Evolutionary conservation across 2,113 vertebrate species (phyloP), one percentile per base, ranked within the genome.

Genomic region (Gobio gobio): DNA sequence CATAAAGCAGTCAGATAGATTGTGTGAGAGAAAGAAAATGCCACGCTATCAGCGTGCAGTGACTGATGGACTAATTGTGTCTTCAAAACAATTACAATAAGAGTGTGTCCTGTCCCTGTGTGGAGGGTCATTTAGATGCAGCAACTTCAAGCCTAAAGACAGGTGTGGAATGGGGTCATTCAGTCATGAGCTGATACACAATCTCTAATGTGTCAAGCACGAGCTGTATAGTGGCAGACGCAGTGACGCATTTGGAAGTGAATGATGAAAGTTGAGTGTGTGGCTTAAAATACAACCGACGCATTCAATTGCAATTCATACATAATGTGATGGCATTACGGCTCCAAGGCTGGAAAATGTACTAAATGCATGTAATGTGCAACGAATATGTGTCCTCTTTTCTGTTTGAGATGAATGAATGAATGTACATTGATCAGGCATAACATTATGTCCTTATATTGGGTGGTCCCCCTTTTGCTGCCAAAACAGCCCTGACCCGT

Each of bases 101-200:
- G 54, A 24, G 20, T 26, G n/a, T 77, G 26, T 54, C 49, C 43
- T 29, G 24, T 29, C 8, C 3, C 40, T 18, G 13, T 78, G 76
- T 22, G 6, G 36, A 79, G 36, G 56, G 58, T 63, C 58, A 22
- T 49, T 82, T 54, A 49, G 33, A 70, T 40, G 29, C 20, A 54
- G 8, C 47, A 14, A 22, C 29, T 51, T 72, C 43, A 47, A 64
- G 40, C 36, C 12, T 43, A 63, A 81, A 40, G 80, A 72, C 80
- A 82, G 80, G 80, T 82, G 66, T 72, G 64, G 14, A 72, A 82
- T 54, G 64, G 22, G 66, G 80, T 82, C 80, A 70, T 72, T 66
- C 63, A 20, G 63, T 49, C 43, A 12, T 68, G 29, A 70, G 29
- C 49, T 3, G 33, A 58, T 58, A n/a, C 80, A 10, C 66, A 56